A percentile compares a stretch with the other conserved stretches of the same genome.
These are phyloP conservation scores for Amblyopsis hoosieri DNA, from an alignment of 2,797 vertebrate species.

Conservation along the genomic window DNA sequence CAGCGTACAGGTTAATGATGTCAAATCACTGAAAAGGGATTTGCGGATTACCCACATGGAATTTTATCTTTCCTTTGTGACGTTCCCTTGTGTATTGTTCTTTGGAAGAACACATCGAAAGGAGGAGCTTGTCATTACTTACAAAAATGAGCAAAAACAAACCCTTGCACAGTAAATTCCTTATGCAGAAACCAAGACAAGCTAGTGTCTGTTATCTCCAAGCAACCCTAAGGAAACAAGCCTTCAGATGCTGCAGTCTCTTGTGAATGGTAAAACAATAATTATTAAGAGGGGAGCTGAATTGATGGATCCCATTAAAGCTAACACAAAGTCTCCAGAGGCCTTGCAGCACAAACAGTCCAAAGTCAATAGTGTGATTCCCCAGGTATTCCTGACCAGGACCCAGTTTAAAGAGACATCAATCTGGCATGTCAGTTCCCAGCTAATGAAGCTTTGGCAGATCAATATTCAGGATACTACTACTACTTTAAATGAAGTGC, in stretches of 20 bases:
- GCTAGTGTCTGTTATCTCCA: constrained; percentile 40
- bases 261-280: constrained; percentile 72
- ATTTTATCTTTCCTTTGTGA: constrained; percentile 58
- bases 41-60: constrained; percentile 57
- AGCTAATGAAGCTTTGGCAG: constrained; percentile 86
- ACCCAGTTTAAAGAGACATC: constrained; percentile 87
- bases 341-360: constrained; percentile 74
- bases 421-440: constrained; percentile 87
- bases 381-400: constrained; percentile 82
- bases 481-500: constrained; percentile 80
- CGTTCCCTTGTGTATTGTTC: constrained; percentile 54
- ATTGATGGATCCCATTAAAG: constrained; percentile 87
- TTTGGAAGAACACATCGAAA: constrained; percentile 59
- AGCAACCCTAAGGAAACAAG: constrained; percentile 24
- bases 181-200: constrained; percentile 53
- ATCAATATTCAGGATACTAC: constrained; percentile 87
- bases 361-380: constrained; percentile 82
- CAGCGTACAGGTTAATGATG: constrained; percentile 67
- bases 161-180: constrained; percentile 43
- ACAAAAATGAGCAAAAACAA: constrained; percentile 63
- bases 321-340: constrained; percentile 77
- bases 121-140: constrained; percentile 60
- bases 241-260: constrained; percentile 50
- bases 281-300: constrained; percentile 80
- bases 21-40: constrained; percentile 62